Evolutionary conservation across 2,797 vertebrate species (phyloP).

Genomic region (Catostomus latipinnis): DNA sequence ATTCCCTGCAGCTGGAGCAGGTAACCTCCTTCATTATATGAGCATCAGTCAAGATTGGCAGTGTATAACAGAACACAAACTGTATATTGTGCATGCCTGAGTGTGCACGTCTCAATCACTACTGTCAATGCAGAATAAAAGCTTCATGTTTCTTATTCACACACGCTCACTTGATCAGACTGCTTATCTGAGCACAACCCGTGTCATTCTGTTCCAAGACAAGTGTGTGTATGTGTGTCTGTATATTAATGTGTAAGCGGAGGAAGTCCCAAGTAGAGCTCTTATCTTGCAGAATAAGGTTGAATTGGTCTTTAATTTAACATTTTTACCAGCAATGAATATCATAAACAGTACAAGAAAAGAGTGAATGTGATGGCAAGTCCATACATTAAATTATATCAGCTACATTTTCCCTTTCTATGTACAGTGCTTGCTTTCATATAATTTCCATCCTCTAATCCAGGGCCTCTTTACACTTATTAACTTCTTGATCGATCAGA

Average conservation of each 20-base stretch:
- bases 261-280: conserved; percentile 32
- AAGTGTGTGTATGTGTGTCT: too few species aligned
- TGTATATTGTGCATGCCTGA: neutral
- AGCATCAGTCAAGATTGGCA: neutral
- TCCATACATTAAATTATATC: conserved; percentile 28
- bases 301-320: conserved; percentile 44
- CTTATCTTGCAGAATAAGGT: conserved; percentile 24
- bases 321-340: conserved; percentile 32
- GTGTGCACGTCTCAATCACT: neutral
- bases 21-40: neutral
- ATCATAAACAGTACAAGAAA: conserved; percentile 45
- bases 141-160: neutral
- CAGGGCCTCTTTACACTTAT: too few species aligned
- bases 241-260: neutral
- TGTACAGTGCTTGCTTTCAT: too few species aligned
- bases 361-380: neutral
- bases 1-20: neutral
- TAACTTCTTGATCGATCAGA: too few species aligned
- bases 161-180: conserved; percentile 18
- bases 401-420: too few species aligned
- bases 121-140: neutral
- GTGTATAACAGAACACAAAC: neutral
- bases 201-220: neutral
- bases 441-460: too few species aligned
- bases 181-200: neutral